Percentiles rank a stretch among this genome's conserved stretches.
Conservation (phyloP, 1,140 invertebrate genomes). For the Plectrocnemia conspersa region DNA sequence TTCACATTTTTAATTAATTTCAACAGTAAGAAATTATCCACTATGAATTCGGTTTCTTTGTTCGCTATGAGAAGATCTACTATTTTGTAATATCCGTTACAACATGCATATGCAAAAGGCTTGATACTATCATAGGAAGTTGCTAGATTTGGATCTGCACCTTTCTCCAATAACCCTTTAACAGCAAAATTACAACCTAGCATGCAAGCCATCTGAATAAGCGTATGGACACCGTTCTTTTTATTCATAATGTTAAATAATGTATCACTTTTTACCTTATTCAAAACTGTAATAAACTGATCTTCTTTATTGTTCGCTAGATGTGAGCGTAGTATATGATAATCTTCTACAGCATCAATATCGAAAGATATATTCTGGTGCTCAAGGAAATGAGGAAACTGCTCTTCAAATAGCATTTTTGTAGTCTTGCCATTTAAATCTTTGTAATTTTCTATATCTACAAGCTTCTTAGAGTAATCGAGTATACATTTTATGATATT, state of each 20-base stretch:
- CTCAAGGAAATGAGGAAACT: slow-evolving; percentile 57
- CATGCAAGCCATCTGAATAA: slow-evolving; percentile 57
- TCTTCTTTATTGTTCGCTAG: slow-evolving; percentile 54
- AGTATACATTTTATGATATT: slow-evolving; percentile 47
- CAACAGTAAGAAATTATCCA: slow-evolving; percentile 51
- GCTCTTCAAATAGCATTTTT: slow-evolving; percentile 52
- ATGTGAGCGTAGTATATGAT: slow-evolving; percentile 51
- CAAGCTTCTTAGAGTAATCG: slow-evolving; percentile 46
- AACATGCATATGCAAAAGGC: slow-evolving; percentile 56
- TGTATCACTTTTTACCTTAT: slow-evolving; percentile 49
- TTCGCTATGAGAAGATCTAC: slow-evolving; percentile 54
- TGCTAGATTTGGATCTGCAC: slow-evolving; percentile 51
- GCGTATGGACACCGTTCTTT: slow-evolving; percentile 52
- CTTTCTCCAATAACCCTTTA: slow-evolving; percentile 50
- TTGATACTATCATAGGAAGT: slow-evolving; percentile 42
- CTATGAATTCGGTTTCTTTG: slow-evolving; percentile 45
- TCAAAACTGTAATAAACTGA: slow-evolving; percentile 53
- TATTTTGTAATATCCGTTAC: slow-evolving; percentile 58
- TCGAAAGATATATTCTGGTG: slow-evolving; percentile 50
- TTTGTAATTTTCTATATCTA: slow-evolving; percentile 58
- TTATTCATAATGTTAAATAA: slow-evolving; percentile 41
- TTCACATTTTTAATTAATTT: slow-evolving; percentile 52
- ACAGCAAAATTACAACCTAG: slow-evolving; percentile 56
- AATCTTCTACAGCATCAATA: slow-evolving; percentile 42
- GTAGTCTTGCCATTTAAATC: slow-evolving; percentile 54